Evolutionary conservation across 2,888 invertebrate species (phyloP), one percentile per base, ranked within the genome.

Genomic region (Drepanosiphum platanoidis): DNA sequence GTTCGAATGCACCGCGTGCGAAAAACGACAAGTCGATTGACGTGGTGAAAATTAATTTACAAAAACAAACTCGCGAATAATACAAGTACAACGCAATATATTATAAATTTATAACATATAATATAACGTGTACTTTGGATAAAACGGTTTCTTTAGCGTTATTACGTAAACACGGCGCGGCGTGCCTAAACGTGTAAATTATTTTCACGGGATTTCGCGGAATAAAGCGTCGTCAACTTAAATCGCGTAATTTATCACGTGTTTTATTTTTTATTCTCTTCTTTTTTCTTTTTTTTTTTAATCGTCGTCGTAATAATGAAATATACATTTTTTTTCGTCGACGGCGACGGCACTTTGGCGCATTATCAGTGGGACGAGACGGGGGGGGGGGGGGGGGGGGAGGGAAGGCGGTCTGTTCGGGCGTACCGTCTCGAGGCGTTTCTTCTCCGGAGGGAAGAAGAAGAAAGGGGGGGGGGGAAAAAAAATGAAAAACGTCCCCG

Each of bases 361-460:
- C 15, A 11, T 52, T 34, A 70, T 15, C 78, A 15, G 9, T 15
- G 18, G 64, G 22, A 18, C 11, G 2, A n/a, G n/a, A 3, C 52
- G 74, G 18, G 1, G 0, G 36, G 7, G 18, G 1, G 1, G 46
- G 18, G 46, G 46, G 52, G 8, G 32, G 13, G 32, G 18, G 30
- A 0, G n/a, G 18, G 22, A 22, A 7, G 1, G 30, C 3, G 30
- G 64, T 32, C 2, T 15, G 18, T 27, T 13, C 30, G n/a, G 46
- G 46, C 11, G 27, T 64, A 27, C 27, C 7, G 1, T 3, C n/a
- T 52, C 68, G 27, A 82, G 83, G 83, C 83, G 83, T 83, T 83
- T 52, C 83, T 83, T 39, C 83, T 83, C 61, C 72, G 74, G 42
- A n/a, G n/a, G n/a, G n/a, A n/a, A n/a, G n/a, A n/a, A n/a, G n/a